Percentiles rank a stretch among this genome's conserved stretches.
phyloP scores from a whole-genome alignment of 2,888 invertebrate genomes.

The Dynastes maya region DNA sequence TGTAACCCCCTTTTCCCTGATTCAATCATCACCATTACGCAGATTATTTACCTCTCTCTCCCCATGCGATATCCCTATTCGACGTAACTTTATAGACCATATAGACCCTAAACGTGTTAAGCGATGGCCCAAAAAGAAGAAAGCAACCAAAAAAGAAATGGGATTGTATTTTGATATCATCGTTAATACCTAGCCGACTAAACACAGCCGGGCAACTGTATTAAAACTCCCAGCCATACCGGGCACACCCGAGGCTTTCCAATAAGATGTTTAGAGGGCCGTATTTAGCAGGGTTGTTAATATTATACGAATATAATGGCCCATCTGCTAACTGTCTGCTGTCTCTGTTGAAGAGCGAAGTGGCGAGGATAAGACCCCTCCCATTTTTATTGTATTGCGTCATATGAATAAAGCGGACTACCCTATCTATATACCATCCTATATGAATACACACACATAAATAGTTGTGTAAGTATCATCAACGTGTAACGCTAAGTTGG shows the following conservation, averaged over 20 bases:
- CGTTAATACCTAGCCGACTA: neutral
- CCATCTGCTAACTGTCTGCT: constrained; percentile 54
- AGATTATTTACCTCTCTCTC: neutral
- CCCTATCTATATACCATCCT: constrained; percentile 16
- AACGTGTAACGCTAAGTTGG: neutral
- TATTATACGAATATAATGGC: constrained; percentile 52
- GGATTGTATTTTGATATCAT: constrained; percentile 33
- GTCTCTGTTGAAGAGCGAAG: neutral
- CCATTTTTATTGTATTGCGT: constrained; percentile 48
- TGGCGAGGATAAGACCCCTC: constrained; percentile 31
- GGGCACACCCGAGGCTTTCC: constrained; percentile 38
- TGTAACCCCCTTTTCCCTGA: neutral
- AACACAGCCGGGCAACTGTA: constrained; percentile 31
- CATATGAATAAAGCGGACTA: constrained; percentile 41
- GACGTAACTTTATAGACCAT: neutral
- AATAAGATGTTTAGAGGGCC: constrained; percentile 48
- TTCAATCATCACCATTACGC: constrained; percentile 20
- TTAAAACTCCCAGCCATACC: constrained; percentile 20
- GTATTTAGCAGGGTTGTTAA: constrained; percentile 52
- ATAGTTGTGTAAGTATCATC: neutral
- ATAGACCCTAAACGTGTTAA: constrained; percentile 15
- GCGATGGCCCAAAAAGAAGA: neutral
- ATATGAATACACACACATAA: too few relatives aligned
- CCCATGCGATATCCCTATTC: neutral
- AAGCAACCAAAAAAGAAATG: neutral